These are phyloP conservation scores for Nettapus auritus DNA, from an alignment of 2,113 vertebrate species.

Conservation along the genomic window DNA sequence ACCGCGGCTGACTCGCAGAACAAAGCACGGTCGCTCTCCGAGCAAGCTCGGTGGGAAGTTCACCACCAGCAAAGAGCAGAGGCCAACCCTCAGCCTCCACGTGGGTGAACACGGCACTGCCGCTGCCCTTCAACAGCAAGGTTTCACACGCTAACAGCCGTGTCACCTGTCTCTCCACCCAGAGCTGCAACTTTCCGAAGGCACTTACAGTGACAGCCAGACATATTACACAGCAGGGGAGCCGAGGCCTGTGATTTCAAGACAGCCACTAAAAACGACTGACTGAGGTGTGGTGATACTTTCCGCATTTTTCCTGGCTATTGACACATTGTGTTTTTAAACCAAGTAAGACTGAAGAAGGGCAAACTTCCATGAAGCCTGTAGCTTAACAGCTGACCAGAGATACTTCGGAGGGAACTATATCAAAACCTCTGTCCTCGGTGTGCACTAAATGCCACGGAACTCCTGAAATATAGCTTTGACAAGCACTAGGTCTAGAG, in stretches of 20 bases:
- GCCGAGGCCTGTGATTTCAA: accelerated
- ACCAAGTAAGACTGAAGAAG: not conserved
- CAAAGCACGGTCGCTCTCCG: not conserved
- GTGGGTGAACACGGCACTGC: not conserved
- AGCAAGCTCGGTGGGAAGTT: not conserved
- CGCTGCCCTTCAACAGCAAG: not conserved
- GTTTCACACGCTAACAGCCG: not conserved
- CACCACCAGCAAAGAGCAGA: not conserved
- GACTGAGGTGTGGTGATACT: accelerated
- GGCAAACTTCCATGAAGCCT: not conserved
- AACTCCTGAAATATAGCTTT: accelerated
- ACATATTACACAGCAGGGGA: not conserved
- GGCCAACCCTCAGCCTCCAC: not conserved
- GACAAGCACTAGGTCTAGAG: not conserved
- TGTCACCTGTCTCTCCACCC: not conserved
- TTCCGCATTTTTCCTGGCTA: not conserved
- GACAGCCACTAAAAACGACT: accelerated
- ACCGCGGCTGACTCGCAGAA: not conserved
- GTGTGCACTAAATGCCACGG: not conserved
- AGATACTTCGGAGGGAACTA: not conserved
- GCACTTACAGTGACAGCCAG: not conserved
- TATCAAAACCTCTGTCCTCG: not conserved
- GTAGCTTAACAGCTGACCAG: not conserved
- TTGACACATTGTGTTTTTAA: not conserved
- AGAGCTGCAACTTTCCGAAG: not conserved